Conservation (phyloP, 2,888 invertebrate genomes). For the Leptinotarsa haldemani region DNA sequence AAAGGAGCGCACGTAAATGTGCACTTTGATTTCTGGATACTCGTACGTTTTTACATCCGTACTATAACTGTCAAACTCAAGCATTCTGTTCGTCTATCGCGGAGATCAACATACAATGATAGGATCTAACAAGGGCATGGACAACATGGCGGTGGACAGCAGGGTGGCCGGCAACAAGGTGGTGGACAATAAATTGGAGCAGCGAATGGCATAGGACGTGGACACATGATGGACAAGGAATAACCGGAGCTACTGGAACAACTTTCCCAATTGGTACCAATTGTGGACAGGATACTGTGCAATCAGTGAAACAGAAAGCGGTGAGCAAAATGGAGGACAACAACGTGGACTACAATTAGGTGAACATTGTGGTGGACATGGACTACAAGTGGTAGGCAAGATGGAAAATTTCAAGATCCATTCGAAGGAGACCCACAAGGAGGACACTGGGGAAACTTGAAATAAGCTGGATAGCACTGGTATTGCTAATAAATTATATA, state of each 20-base stretch:
- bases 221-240: constrained; percentile 54
- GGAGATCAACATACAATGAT: neutral
- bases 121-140: constrained; percentile 46
- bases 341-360: constrained; percentile 47
- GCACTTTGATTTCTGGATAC: too few species aligned
- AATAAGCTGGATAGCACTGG: too few species aligned
- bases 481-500: too few species aligned
- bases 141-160: constrained; percentile 46
- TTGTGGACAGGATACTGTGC: constrained; percentile 57
- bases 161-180: constrained; percentile 31
- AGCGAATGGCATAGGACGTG: constrained; percentile 50
- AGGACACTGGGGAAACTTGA: too few species aligned
- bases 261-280: constrained; percentile 56
- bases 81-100: too few species aligned
- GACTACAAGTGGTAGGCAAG: constrained; percentile 43
- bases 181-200: constrained; percentile 45
- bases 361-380: constrained; percentile 30
- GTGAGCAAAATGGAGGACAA: constrained; percentile 50
- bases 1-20: too few species aligned
- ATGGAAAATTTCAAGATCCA: constrained; percentile 26
- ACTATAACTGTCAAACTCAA: too few species aligned
- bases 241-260: constrained; percentile 52
- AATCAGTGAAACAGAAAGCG: constrained; percentile 55
- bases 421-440: too few species aligned
- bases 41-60: too few species aligned